phyloP scores from a whole-genome alignment of 1,140 invertebrate genomes.

The Brachionus angularis region DNA sequence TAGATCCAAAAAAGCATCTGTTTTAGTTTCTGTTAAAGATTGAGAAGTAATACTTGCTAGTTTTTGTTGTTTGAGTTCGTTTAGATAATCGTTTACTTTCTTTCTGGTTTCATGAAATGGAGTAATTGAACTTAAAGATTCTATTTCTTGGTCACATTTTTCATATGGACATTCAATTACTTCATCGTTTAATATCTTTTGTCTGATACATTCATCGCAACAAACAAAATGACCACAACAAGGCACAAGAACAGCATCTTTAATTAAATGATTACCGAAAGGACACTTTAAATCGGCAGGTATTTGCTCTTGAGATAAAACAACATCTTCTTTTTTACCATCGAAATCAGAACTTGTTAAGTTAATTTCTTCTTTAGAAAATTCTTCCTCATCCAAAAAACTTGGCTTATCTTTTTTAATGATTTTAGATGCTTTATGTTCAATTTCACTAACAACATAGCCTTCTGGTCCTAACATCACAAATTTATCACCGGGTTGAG shows the following conservation, averaged over 20 bases:
- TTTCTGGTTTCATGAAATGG: constrained; percentile 26
- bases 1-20: constrained; percentile 20
- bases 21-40: not conserved
- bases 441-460: constrained; percentile 17
- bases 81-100: constrained; percentile 4
- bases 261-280: constrained; percentile 23
- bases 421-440: constrained; percentile 24
- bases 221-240: constrained; percentile 42
- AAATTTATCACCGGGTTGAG: constrained; percentile 33
- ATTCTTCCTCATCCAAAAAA: constrained; percentile 29
- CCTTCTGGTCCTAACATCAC: constrained; percentile 33
- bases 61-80: not conserved
- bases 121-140: constrained; percentile 4
- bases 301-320: not conserved
- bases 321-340: not conserved
- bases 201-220: constrained; percentile 35
- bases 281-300: constrained; percentile 13
- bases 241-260: constrained; percentile 39
- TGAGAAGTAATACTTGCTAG: not conserved
- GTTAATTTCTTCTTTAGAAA: not conserved
- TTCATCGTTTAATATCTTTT: constrained; percentile 19
- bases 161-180: constrained; percentile 34
- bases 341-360: not conserved
- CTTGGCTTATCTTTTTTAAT: constrained; percentile 36
- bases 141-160: constrained; percentile 34